A percentile compares a stretch with the other conserved stretches of the same genome.
Conservation (phyloP, 2,888 invertebrate species). For the Erannis defoliaria region DNA sequence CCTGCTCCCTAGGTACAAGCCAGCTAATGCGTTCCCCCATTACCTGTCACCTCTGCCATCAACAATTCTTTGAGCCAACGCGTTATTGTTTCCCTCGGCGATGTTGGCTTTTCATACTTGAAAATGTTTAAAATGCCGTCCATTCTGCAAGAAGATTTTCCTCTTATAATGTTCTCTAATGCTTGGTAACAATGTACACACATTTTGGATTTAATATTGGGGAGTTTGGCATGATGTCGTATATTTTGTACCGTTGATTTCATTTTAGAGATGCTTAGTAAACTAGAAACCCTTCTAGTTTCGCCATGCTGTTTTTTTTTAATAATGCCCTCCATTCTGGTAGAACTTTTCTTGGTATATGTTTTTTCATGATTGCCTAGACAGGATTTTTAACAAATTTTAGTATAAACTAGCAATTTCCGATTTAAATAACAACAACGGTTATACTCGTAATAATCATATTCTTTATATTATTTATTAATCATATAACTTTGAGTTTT, state of each 20-base stretch:
- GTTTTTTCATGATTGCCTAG: too few relatives aligned
- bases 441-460: too few relatives aligned
- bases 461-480: too few relatives aligned
- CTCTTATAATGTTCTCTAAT: conserved; percentile 27
- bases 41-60: conserved; percentile 69
- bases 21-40: conserved; percentile 76
- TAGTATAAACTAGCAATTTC: too few relatives aligned
- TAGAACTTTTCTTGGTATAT: too few relatives aligned
- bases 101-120: conserved; percentile 30
- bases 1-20: conserved; percentile 46
- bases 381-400: too few relatives aligned
- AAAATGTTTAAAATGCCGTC: conserved; percentile 33
- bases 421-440: too few relatives aligned
- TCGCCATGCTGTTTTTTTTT: too few relatives aligned
- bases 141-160: conserved; percentile 26
- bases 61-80: conserved; percentile 57
- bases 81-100: conserved; percentile 55
- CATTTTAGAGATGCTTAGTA: too few relatives aligned
- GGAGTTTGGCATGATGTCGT: conserved; percentile 1
- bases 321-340: too few relatives aligned
- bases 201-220: conserved; percentile 15
- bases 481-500: too few relatives aligned
- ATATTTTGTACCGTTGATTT: neutral
- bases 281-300: too few relatives aligned
- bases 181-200: conserved; percentile 16